A percentile compares a stretch with the other conserved stretches of the same genome.
phyloP scores from a whole-genome alignment of 2,113 vertebrate species.

The Spermophilus dauricus region DNA sequence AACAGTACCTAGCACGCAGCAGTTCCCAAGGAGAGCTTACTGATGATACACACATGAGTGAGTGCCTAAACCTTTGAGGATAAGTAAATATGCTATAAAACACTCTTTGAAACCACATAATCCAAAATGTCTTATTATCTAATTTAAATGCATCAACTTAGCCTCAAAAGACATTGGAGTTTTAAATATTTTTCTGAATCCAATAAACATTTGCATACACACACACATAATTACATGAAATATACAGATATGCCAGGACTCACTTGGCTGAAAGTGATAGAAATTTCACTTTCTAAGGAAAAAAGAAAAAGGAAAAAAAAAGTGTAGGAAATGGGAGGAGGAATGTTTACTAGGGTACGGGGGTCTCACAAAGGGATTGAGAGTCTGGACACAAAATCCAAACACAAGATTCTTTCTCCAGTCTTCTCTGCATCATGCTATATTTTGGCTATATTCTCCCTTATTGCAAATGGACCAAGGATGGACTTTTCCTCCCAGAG shows the following conservation, averaged over 20 bases:
- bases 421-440: background rate
- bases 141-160: constrained; percentile 17
- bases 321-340: accelerated
- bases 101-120: constrained; percentile 3
- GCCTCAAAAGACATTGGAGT: background rate
- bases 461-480: background rate
- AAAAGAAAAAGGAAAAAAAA: background rate
- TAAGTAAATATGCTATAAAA: constrained; percentile 50
- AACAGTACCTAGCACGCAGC: background rate
- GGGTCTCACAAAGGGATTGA: background rate
- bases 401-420: background rate
- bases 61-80: background rate
- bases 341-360: background rate
- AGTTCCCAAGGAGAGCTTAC: background rate
- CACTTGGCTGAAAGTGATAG: constrained; percentile 1
- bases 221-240: background rate
- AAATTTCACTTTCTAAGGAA: constrained; percentile 20
- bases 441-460: background rate
- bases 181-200: constrained; percentile 62
- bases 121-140: constrained; percentile 29
- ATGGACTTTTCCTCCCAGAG: background rate
- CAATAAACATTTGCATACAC: constrained; percentile 55
- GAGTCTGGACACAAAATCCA: background rate
- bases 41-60: background rate
- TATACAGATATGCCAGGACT: background rate